Percentiles rank a stretch among this genome's conserved stretches.
Evolutionary conservation across 2,888 invertebrate species (phyloP).

Genomic region (Limnephilus auricula): DNA sequence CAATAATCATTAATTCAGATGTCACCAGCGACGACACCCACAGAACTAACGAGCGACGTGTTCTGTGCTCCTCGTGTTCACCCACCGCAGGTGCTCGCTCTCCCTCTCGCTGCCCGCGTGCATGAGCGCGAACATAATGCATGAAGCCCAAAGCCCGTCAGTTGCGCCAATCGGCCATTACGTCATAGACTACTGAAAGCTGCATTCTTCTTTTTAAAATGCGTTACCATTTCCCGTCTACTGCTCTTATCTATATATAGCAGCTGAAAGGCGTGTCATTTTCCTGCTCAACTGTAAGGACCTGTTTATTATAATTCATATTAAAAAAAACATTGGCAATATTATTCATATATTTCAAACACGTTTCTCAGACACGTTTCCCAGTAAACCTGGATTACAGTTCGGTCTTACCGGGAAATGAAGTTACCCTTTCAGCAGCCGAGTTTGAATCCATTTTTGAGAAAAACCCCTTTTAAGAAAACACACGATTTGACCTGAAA

Average conservation of each 20-base stretch:
- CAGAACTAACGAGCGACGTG: neutral
- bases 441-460: neutral
- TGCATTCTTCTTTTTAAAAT: neutral
- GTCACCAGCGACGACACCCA: neutral
- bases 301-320: neutral
- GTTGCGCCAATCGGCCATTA: neutral
- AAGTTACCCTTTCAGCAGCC: neutral
- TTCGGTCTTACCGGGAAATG: neutral
- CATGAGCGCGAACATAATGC: neutral
- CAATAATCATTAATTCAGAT: neutral
- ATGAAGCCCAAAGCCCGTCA: neutral
- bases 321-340: neutral
- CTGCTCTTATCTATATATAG: neutral
- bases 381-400: neutral
- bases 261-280: neutral
- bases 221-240: neutral
- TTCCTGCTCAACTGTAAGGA: neutral
- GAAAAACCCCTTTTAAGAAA: neutral
- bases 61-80: neutral
- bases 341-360: neutral
- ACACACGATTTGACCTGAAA: neutral
- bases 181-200: neutral
- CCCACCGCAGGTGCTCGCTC: no score
- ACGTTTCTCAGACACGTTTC: neutral
- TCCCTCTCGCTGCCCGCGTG: no score